These are phyloP conservation scores for Ladona fulva DNA, from an alignment of 1,140 invertebrate species.

Conservation along the genomic window DNA sequence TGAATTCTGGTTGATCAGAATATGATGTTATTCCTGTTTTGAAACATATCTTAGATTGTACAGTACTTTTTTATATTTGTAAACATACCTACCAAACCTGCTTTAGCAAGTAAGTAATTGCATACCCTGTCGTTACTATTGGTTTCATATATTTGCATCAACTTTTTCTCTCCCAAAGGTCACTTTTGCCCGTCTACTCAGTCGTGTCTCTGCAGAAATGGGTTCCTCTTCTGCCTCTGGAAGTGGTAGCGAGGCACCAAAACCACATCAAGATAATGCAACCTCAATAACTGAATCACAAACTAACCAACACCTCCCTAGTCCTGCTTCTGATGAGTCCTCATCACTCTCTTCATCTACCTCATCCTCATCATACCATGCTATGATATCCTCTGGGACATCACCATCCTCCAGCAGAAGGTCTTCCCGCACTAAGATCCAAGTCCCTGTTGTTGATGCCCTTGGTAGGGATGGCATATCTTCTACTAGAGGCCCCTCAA, in stretches of 20 bases:
- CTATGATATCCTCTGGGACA: slow-evolving; percentile 25
- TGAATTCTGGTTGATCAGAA: too few species aligned
- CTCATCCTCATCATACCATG: slow-evolving; percentile 39
- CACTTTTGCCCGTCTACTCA: slow-evolving; percentile 59
- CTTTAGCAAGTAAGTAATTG: too few species aligned
- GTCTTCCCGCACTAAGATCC: slow-evolving; percentile 40
- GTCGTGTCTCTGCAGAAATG: slow-evolving; percentile 63
- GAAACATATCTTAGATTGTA: too few species aligned
- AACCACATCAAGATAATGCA: neutral
- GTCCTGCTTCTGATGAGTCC: slow-evolving; percentile 10
- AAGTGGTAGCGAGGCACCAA: slow-evolving; percentile 31
- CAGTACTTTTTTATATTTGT: too few species aligned
- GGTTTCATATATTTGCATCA: too few species aligned
- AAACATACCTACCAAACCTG: too few species aligned
- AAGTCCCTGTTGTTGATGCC: slow-evolving; percentile 55
- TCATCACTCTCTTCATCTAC: neutral
- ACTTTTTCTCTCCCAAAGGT: slow-evolving; percentile 38
- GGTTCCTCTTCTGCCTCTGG: slow-evolving; percentile 33
- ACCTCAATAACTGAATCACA: neutral
- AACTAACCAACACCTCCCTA: neutral
- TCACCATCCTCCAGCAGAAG: slow-evolving; percentile 4
- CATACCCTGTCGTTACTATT: too few species aligned
- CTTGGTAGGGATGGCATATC: slow-evolving; percentile 48
- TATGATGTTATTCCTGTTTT: too few species aligned
- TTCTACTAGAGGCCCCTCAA: slow-evolving; percentile 39